These are phyloP conservation scores for Cataglyphis cursor DNA, from an alignment of 2,888 invertebrate genomes.

Conservation along the genomic window DNA sequence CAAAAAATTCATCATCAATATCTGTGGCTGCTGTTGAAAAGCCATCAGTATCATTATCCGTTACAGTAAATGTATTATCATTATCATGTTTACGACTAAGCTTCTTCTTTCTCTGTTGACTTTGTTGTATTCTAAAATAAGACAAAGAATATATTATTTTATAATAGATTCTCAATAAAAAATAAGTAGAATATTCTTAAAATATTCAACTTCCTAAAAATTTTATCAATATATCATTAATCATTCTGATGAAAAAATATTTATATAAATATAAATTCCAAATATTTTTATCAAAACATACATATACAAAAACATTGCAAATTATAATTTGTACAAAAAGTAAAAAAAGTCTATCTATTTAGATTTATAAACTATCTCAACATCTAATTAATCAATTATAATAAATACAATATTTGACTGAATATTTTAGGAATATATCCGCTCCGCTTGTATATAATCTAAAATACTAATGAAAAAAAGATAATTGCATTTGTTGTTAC, in stretches of 20 bases:
- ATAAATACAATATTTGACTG: neutral
- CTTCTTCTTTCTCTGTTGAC: slow-evolving; percentile 78
- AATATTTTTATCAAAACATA: neutral
- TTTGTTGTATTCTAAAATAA: slow-evolving; percentile 75
- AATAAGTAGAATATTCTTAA: neutral
- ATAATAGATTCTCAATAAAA: neutral
- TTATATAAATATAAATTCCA: neutral
- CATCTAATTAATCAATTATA: neutral
- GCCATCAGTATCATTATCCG: slow-evolving; percentile 82
- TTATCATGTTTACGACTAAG: slow-evolving; percentile 73
- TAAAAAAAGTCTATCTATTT: neutral
- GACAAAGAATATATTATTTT: neutral
- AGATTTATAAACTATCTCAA: neutral
- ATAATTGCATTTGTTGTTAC: slow-evolving; percentile 63
- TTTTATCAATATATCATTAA: neutral
- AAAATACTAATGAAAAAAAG: neutral
- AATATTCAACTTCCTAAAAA: neutral
- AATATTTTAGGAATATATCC: neutral
- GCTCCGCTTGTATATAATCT: neutral
- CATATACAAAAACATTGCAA: neutral
- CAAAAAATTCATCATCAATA: slow-evolving; percentile 84
- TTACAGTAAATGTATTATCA: slow-evolving; percentile 76
- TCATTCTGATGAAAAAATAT: neutral
- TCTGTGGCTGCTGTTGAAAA: slow-evolving; percentile 83
- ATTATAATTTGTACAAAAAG: neutral